Percentiles rank a stretch among this genome's conserved stretches.
Conservation (phyloP, 2,797 vertebrate genomes). For the Manis javanica region DNA sequence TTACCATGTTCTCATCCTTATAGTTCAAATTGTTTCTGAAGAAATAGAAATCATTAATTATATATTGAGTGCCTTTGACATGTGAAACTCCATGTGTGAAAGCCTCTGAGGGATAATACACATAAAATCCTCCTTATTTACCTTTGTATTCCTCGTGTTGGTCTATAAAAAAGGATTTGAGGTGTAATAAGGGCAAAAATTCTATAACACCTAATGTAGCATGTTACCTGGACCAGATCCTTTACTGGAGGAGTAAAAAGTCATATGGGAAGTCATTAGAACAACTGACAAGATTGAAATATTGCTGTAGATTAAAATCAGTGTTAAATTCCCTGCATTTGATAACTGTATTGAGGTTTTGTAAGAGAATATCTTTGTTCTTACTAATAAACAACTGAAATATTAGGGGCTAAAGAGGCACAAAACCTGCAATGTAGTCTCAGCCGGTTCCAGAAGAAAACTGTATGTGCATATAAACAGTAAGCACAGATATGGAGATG, state of each 20-base stretch:
- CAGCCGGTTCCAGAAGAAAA: not conserved
- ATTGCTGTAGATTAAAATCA: not conserved
- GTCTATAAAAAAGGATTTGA: not conserved
- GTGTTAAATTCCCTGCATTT: conserved; percentile 3
- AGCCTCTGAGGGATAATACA: not conserved
- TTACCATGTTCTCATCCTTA: not conserved
- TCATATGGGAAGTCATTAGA: not conserved
- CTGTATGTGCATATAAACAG: not conserved
- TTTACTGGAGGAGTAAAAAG: not conserved
- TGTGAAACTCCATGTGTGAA: not conserved
- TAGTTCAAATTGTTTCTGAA: not conserved
- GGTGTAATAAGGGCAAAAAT: not conserved
- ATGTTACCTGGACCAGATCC: not conserved
- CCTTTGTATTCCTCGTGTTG: not conserved
- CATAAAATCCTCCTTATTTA: not conserved
- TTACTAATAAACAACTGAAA: not conserved
- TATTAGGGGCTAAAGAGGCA: not conserved
- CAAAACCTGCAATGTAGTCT: not conserved
- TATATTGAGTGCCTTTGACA: not conserved
- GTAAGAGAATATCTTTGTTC: conserved; percentile 33
- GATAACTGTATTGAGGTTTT: not conserved
- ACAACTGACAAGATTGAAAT: not conserved
- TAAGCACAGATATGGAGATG: not conserved
- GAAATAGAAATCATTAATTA: not conserved
- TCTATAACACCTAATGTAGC: not conserved